phyloP scores from a whole-genome alignment of 2,888 invertebrate species.

The Spisula subtruncata region DNA sequence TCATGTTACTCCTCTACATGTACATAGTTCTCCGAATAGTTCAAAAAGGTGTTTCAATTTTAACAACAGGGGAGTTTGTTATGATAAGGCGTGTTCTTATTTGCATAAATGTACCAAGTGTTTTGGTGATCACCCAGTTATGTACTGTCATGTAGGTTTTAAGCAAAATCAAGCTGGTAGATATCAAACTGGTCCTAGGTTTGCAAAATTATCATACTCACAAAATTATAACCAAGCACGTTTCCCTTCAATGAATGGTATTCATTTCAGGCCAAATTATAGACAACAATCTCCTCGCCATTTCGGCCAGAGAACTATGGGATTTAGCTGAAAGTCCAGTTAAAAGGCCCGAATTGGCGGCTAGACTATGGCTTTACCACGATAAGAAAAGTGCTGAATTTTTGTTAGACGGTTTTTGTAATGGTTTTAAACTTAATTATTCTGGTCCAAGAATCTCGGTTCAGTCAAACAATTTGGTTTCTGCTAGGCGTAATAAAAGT shows the following conservation, averaged over 20 bases:
- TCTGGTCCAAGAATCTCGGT: background rate
- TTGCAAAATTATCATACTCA: conserved; percentile 37
- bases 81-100: background rate
- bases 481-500: background rate
- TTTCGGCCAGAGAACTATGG: conserved; percentile 30
- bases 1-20: background rate
- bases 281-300: conserved; percentile 11
- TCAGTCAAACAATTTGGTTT: background rate
- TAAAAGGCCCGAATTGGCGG: background rate
- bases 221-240: background rate
- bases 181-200: background rate
- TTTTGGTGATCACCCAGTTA: background rate
- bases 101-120: background rate
- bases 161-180: background rate
- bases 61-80: background rate
- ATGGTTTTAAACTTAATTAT: conserved; percentile 19
- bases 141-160: background rate
- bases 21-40: too few relatives aligned
- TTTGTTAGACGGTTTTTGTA: conserved; percentile 29
- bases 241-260: conserved; percentile 29
- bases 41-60: background rate
- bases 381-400: background rate
- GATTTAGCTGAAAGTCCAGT: conserved; percentile 30
- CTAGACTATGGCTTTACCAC: background rate
- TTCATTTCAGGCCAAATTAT: background rate